These are phyloP conservation scores for Mus musculus DNA, from an alignment of 2,113 vertebrate genomes.

Conservation along the genomic window DNA sequence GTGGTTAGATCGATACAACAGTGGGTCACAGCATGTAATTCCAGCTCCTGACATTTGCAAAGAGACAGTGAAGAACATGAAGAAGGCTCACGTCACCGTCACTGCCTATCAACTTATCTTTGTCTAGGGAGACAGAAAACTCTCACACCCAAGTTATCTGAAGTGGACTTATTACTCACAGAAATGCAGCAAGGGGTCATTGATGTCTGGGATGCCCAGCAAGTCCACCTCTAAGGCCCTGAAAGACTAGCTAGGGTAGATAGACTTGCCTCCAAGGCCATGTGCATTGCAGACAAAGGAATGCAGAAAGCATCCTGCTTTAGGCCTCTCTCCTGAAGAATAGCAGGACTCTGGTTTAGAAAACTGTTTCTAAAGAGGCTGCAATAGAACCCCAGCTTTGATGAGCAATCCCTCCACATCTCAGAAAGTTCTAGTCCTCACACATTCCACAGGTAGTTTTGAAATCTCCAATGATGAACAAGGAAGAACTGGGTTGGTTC, in stretches of 20 bases:
- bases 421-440: background rate
- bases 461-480: background rate
- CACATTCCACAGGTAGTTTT: background rate
- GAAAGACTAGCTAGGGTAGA: background rate
- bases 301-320: background rate
- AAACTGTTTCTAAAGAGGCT: background rate
- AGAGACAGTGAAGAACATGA: background rate
- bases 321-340: background rate
- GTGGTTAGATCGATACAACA: background rate
- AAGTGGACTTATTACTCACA: background rate
- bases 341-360: background rate
- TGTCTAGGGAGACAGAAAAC: background rate
- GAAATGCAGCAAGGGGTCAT: background rate
- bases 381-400: background rate
- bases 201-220: background rate
- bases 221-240: background rate
- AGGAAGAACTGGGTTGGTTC: background rate
- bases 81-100: background rate
- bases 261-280: background rate
- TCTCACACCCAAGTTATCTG: background rate
- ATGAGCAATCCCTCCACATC: no score
- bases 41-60: background rate
- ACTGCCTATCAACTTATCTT: background rate
- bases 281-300: background rate
- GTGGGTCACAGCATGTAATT: background rate